Conservation (phyloP, 2,113 vertebrate species). For the Microtus montanus region DNA sequence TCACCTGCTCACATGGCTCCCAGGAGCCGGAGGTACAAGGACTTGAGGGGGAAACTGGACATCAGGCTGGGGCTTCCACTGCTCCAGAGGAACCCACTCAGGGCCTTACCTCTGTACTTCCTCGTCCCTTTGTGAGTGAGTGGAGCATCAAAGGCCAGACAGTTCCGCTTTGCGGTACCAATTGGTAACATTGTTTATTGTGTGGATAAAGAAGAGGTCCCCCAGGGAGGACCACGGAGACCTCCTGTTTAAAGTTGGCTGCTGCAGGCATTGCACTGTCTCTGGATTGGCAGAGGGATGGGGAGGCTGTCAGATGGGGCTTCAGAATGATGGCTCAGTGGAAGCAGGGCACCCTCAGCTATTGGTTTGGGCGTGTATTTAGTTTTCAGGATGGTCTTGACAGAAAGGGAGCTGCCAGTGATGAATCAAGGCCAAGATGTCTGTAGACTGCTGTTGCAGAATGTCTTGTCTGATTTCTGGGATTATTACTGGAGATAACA, state of each 20-base stretch:
- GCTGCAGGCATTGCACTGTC: neutral
- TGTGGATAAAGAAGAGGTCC: neutral
- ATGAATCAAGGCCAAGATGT: neutral
- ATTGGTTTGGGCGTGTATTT: neutral
- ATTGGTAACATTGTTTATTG: rapidly evolving
- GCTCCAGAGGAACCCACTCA: neutral
- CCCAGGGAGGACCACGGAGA: rapidly evolving
- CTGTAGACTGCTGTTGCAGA: neutral
- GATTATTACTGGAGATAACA: neutral
- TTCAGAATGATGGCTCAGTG: neutral
- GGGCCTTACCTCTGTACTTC: neutral
- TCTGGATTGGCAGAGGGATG: neutral
- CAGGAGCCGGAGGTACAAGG: neutral
- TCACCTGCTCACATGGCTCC: neutral
- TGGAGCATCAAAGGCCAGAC: neutral
- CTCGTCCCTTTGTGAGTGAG: too few species aligned
- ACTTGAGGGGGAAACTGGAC: neutral
- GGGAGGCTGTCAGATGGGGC: neutral
- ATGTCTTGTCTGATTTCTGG: neutral
- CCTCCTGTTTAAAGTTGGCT: rapidly evolving
- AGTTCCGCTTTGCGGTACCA: too few species aligned
- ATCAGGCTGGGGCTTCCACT: neutral
- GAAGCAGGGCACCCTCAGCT: neutral
- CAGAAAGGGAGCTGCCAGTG: too few species aligned
- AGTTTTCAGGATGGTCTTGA: neutral